Evolutionary conservation across 1,140 invertebrate genomes (phyloP), one percentile per base, ranked within the genome.

Genomic region (Drosophila parvula): DNA sequence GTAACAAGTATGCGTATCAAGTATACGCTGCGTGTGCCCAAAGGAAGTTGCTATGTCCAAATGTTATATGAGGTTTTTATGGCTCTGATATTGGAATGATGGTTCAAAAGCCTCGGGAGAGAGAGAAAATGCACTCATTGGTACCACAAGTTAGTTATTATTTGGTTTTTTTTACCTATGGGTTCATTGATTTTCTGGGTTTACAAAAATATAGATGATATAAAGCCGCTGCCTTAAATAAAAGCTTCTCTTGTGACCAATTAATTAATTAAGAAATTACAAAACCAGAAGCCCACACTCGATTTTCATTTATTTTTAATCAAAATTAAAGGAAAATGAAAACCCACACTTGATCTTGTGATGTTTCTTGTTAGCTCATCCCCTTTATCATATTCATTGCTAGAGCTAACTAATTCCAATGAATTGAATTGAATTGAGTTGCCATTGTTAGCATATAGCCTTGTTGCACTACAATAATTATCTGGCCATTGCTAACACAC

Each of bases 401-500:
- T 27, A 63, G 38, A 41, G 38, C 55, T 10, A 36, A 62, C 32
- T 61, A 61, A 38, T 45, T 36, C 41, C 45, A 64, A 36, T 28
- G 9, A 45, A 62, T 14, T 41, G 9, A 65, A 65, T 61, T 62
- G 16, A 30, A 12, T 0, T 8, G 22, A 16, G 18, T 16, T 41
- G 11, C 56, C 16, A 36, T 65, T 62, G 41, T 65, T 65, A 61
- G 27, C 32, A 28, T n/a, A 18, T 22, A 65, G 41, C 62, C 62
- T 65, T 45, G 62, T 47, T 65, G 61, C 38, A 27, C 28, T 32
- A 27, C 22, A 65, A 41, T 41, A 65, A 65, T 65, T 65, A 65
- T 45, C 62, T 12, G 28, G 61, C 61, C 22, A 61, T 64, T 64
- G 56, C 61, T 63, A 53, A 38, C 55, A 63, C 55, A 63, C 11